Base-by-base conservation (phyloP, 2,797 vertebrate genomes). In the Spinibarbus caldwelli region DNA sequence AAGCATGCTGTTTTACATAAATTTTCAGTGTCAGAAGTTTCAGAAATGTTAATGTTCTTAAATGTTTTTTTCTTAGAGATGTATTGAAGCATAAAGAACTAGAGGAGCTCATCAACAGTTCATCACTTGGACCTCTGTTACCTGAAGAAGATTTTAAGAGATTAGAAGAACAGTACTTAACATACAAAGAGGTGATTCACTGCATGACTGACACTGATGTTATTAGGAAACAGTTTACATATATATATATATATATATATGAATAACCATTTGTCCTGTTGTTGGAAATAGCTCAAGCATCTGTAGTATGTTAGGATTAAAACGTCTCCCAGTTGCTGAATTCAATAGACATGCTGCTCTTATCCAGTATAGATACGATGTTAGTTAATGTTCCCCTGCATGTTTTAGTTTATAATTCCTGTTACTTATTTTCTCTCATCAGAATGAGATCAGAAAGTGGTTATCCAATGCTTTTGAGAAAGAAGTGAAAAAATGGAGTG, bases 401-500 rank as follows among this genome's bases (percentile, higher is more conserved):
- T 38, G 19, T 38, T 59, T 38, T 41, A 26, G 23, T 59, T 78
- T 78, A 17, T 7, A 52, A 75, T 75, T 75, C 10, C 29, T 75
- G 29, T 36, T 66, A 9, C 9, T 34, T 80, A 5, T 66, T 81
- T 62, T 81, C 29, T 52, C 54, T 83, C 26, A 49, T 88, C 45
- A 97, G 96, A 89, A 87, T 5, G 90, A 91, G 3, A 85, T 97
- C 72, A 94, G 87, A 82, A 87, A 21, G 67, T 96, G 93, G 82
- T 88, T 96, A 80, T 85, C 36, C 79, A 94, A 84, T 0, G 95
- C 94, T 73, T 91, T 98, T 86, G 91, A 90, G 54, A 93, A 95
- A 70, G 97, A 97, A 89, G 91, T 94, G 5, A 87, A 94, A 57
- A 90, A 23, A 36, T 98, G 97, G 97, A 90, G 88, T 88, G 90